Evolutionary conservation across 92 coral and sea anemone species (phyloP).

Genomic region (Hydrozoanthus gracilis): DNA sequence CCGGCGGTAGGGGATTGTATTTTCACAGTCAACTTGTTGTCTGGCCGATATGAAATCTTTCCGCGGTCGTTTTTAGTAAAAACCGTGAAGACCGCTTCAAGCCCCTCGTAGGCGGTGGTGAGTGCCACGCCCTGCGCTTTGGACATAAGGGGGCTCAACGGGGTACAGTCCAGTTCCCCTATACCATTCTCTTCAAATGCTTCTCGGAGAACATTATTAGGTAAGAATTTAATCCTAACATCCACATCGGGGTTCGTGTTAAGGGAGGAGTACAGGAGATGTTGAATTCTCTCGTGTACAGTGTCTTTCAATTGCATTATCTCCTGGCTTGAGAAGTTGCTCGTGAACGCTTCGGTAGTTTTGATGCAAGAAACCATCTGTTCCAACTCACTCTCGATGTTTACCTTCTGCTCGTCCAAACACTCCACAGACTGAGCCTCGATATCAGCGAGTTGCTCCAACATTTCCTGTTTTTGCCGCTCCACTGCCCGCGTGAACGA

Average conservation of each 20-base stretch:
- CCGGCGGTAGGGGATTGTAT: slow-evolving; percentile 16
- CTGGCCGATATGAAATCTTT: slow-evolving; percentile 21
- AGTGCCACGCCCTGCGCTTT: slow-evolving; percentile 47
- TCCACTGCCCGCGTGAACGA: slow-evolving; percentile 42
- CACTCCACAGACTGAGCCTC: slow-evolving; percentile 33
- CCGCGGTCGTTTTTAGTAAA: slow-evolving; percentile 33
- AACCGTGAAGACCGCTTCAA: slow-evolving; percentile 15
- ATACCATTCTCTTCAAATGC: slow-evolving; percentile 36
- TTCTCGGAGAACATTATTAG: slow-evolving; percentile 19
- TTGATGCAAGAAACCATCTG: slow-evolving; percentile 23
- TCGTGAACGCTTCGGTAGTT: slow-evolving; percentile 27
- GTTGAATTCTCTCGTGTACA: slow-evolving; percentile 26
- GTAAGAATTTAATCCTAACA: slow-evolving; percentile 27
- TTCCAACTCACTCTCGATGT: slow-evolving; percentile 23
- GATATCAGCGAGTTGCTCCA: slow-evolving; percentile 27
- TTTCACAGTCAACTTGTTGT: neutral
- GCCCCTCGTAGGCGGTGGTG: slow-evolving; percentile 37
- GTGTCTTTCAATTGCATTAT: slow-evolving; percentile 31
- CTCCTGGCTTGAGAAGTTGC: slow-evolving; percentile 36
- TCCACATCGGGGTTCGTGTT: slow-evolving; percentile 27
- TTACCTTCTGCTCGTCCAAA: slow-evolving; percentile 13
- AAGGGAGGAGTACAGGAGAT: slow-evolving; percentile 6
- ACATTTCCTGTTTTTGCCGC: slow-evolving; percentile 42
- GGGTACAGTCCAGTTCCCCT: slow-evolving; percentile 35
- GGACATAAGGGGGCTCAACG: slow-evolving; percentile 33